Conservation (phyloP, 2,888 invertebrate species). For the Polyommatus iphigenia region DNA sequence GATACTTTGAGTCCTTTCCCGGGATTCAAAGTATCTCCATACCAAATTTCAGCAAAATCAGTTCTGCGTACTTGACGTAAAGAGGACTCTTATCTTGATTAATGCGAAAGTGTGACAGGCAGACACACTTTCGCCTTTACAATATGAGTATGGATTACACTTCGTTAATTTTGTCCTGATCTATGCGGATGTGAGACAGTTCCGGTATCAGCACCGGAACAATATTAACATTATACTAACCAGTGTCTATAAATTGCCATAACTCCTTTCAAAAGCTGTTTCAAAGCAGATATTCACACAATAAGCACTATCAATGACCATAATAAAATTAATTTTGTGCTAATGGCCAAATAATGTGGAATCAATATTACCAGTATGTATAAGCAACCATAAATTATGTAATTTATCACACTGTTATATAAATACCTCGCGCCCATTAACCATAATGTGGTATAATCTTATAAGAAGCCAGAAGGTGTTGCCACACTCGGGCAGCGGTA, state of each 20-base stretch:
- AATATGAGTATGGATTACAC: too few relatives aligned
- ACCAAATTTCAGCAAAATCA: too few relatives aligned
- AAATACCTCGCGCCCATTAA: slow-evolving; percentile 14
- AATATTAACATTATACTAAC: not conserved
- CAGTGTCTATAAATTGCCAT: not conserved
- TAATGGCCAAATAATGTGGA: not conserved
- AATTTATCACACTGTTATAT: slow-evolving; percentile 18
- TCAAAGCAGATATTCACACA: not conserved
- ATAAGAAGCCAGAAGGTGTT: not conserved
- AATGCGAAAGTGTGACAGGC: too few relatives aligned
- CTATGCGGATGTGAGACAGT: not conserved
- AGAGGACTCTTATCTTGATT: too few relatives aligned
- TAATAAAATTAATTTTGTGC: not conserved
- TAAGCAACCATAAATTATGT: slow-evolving; percentile 23
- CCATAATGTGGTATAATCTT: not conserved
- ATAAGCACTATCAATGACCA: not conserved
- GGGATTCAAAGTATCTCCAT: too few relatives aligned
- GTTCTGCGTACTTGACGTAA: too few relatives aligned
- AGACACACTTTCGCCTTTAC: too few relatives aligned
- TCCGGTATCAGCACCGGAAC: not conserved
- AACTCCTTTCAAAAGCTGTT: not conserved
- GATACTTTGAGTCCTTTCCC: too few relatives aligned
- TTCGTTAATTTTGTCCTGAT: not conserved
- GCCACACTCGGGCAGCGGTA: not conserved
- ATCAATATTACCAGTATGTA: not conserved